Evolutionary conservation across 1,140 invertebrate genomes (phyloP).

Genomic region (Eurosta solidaginis): DNA sequence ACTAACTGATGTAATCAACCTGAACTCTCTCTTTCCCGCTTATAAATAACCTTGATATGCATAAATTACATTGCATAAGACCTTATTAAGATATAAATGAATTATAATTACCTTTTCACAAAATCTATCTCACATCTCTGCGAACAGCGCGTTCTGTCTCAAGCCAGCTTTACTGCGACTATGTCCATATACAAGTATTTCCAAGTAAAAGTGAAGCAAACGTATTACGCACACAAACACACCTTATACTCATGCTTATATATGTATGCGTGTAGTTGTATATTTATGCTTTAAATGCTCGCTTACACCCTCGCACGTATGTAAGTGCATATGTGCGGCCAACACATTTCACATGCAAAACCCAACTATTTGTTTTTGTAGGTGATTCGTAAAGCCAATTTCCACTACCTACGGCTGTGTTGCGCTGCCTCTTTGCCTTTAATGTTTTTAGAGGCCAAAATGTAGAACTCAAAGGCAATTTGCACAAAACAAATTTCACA

Average conservation of each 20-base stretch:
- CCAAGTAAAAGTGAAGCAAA: background rate
- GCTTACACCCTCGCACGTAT: background rate
- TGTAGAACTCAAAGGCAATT: constrained; percentile 24
- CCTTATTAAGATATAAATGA: no score
- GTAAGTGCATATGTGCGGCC: background rate
- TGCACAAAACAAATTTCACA: constrained; percentile 28
- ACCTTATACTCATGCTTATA: background rate
- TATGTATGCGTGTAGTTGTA: background rate
- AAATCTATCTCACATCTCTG: no score
- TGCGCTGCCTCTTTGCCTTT: background rate
- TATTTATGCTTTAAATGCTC: background rate
- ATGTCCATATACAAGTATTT: background rate
- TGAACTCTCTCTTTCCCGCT: no score
- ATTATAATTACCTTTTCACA: no score
- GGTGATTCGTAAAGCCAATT: background rate
- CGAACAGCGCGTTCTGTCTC: no score
- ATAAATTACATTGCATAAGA: no score
- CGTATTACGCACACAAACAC: background rate
- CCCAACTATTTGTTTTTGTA: background rate
- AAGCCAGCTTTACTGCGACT: background rate
- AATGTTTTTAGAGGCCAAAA: constrained; percentile 9
- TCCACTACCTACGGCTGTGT: background rate
- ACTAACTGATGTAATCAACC: no score
- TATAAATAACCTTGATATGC: no score
- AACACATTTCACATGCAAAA: background rate